Conservation (phyloP, 1,140 invertebrate genomes). For the Drosophila tristis region DNA sequence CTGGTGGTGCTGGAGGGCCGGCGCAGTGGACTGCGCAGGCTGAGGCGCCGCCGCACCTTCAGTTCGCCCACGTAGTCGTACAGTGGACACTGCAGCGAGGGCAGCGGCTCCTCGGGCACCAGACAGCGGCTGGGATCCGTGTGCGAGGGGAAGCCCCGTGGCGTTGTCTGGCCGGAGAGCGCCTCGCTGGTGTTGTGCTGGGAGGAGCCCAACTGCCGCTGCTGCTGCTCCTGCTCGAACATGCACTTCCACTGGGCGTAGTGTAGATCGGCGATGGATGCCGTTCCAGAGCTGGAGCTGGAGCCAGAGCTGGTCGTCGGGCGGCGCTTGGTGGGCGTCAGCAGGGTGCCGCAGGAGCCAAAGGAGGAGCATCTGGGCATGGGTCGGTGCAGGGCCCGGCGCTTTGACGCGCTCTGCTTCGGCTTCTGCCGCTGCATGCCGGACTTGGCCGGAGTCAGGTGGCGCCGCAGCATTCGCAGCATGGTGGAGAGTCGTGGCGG, state of each 20-base stretch:
- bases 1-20: slow-evolving; percentile 31
- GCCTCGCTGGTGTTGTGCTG: slow-evolving; percentile 61
- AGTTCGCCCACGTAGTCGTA: slow-evolving; percentile 36
- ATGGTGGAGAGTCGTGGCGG: slow-evolving; percentile 27
- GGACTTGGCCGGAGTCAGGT: slow-evolving; percentile 28
- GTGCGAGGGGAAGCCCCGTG: slow-evolving; percentile 65
- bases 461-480: slow-evolving; percentile 42
- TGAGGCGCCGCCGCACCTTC: slow-evolving; percentile 55
- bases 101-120: not conserved
- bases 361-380: slow-evolving; percentile 72
- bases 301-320: not conserved
- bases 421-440: not conserved
- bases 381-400: slow-evolving; percentile 42
- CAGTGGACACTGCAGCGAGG: slow-evolving; percentile 26
- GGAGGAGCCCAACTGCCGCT: slow-evolving; percentile 1
- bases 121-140: slow-evolving; percentile 55
- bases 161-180: slow-evolving; percentile 62
- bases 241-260: slow-evolving; percentile 76
- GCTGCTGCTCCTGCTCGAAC: slow-evolving; percentile 47
- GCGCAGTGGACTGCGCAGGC: slow-evolving; percentile 32
- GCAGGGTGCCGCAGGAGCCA: slow-evolving; percentile 55
- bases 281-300: too few species aligned
- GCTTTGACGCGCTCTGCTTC: slow-evolving; percentile 29
- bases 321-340: slow-evolving; percentile 39
- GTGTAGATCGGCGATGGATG: slow-evolving; percentile 24